These are phyloP conservation scores for Gandaritis pyraliata DNA, from an alignment of 2,888 invertebrate genomes.

Conservation along the genomic window DNA sequence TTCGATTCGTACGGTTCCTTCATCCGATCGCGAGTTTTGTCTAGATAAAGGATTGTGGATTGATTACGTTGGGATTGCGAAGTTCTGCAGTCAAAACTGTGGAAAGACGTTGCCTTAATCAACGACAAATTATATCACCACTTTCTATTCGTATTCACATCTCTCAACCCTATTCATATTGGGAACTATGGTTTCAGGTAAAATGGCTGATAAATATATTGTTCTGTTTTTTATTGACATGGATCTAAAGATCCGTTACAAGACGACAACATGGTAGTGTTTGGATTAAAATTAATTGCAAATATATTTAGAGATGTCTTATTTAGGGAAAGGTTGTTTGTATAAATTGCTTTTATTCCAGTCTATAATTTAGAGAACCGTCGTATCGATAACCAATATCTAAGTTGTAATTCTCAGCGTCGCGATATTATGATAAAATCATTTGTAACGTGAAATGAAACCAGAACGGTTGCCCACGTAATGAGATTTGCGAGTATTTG, in stretches of 20 bases:
- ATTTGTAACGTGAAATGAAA: constrained; percentile 63
- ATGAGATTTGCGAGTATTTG: constrained; percentile 18
- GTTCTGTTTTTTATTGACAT: too few relatives aligned
- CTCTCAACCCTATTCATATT: too few relatives aligned
- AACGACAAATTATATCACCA: neutral
- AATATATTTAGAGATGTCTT: too few relatives aligned
- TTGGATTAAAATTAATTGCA: too few relatives aligned
- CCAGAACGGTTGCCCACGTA: constrained; percentile 56
- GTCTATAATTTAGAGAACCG: too few relatives aligned
- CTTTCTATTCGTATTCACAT: too few relatives aligned
- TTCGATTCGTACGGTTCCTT: constrained; percentile 75
- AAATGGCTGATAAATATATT: too few relatives aligned
- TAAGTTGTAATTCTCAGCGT: constrained; percentile 7
- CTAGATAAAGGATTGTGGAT: constrained; percentile 27
- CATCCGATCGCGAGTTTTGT: constrained; percentile 40
- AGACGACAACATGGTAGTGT: too few relatives aligned
- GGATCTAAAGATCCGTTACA: too few relatives aligned
- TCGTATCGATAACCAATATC: neutral
- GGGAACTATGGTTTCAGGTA: too few relatives aligned
- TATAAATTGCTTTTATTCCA: too few relatives aligned
- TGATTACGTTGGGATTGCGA: constrained; percentile 31
- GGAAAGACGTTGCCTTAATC: neutral
- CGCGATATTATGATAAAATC: constrained; percentile 50
- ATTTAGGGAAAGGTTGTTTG: too few relatives aligned
- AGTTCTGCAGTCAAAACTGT: constrained; percentile 23